Conservation (phyloP, 23 tunicate species). For the Trididemnum clinides region DNA sequence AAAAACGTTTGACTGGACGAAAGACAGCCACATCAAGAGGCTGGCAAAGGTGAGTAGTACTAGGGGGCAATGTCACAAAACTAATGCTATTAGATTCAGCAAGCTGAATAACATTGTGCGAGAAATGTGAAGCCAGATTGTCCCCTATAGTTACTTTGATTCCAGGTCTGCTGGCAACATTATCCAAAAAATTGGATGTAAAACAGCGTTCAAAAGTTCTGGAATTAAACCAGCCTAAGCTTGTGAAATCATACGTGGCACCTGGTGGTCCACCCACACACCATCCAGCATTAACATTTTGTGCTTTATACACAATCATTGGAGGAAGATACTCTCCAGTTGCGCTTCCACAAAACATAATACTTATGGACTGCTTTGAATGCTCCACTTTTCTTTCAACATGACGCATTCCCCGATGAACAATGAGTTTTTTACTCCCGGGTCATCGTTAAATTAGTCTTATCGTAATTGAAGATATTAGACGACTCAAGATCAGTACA, state of each 20-base stretch:
- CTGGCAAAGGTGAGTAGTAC: conserved; percentile 18
- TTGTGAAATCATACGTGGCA: background rate
- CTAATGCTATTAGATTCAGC: background rate
- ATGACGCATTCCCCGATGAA: background rate
- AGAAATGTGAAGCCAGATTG: conserved; percentile 29
- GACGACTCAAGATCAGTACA: background rate
- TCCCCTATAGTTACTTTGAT: conserved; percentile 9
- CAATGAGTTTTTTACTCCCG: conserved; percentile 5
- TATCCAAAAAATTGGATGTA: background rate
- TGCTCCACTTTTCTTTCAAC: conserved; percentile 1
- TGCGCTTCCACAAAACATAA: background rate
- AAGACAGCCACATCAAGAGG: conserved; percentile 24
- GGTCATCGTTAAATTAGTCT: conserved; percentile 13
- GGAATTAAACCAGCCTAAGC: conserved; percentile 9
- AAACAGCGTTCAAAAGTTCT: background rate
- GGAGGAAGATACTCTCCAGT: conserved; percentile 5
- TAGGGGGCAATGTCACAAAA: background rate
- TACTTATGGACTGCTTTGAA: background rate
- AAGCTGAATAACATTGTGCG: background rate
- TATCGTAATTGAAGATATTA: conserved; percentile 9
- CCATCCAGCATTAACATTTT: background rate
- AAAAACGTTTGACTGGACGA: background rate
- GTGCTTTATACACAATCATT: background rate
- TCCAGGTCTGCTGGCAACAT: background rate
- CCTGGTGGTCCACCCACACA: background rate